phyloP scores from a whole-genome alignment of 35 echinoderm and acorn worm genomes.

The Apostichopus japonicus region DNA sequence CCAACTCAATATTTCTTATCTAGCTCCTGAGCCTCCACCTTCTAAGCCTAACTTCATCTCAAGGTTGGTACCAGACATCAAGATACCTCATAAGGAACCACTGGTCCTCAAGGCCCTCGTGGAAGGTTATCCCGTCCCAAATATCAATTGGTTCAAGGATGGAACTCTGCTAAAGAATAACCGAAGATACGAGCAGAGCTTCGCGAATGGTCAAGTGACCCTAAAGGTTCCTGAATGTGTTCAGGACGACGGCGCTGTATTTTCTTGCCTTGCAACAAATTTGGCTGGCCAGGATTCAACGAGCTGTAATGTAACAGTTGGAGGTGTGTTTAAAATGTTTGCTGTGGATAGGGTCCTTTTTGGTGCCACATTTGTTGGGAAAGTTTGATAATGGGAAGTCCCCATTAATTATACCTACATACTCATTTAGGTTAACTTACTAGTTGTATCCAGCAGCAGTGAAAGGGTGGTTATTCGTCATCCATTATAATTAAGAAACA shows the following conservation, averaged over 20 bases:
- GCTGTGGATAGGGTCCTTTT: neutral
- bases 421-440: no score
- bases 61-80: constrained; percentile 23
- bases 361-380: no score
- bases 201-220: constrained; percentile 62
- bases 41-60: constrained; percentile 51
- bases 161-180: constrained; percentile 43
- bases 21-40: constrained; percentile 50
- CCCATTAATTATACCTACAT: no score
- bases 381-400: no score
- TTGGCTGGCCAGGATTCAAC: constrained; percentile 76
- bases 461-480: no score
- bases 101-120: constrained; percentile 18
- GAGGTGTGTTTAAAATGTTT: constrained; percentile 69
- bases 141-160: constrained; percentile 62
- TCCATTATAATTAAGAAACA: no score
- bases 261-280: constrained; percentile 85
- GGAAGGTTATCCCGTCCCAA: constrained; percentile 49
- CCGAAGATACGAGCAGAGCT: constrained; percentile 27
- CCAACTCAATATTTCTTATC: neutral
- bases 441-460: no score
- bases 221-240: constrained; percentile 82
- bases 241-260: constrained; percentile 86
- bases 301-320: constrained; percentile 77
- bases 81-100: constrained; percentile 34